Percentiles rank a stretch among this genome's conserved stretches.
Conservation (phyloP, 2,113 vertebrate species). For the Muntiacus muntjak region DNA sequence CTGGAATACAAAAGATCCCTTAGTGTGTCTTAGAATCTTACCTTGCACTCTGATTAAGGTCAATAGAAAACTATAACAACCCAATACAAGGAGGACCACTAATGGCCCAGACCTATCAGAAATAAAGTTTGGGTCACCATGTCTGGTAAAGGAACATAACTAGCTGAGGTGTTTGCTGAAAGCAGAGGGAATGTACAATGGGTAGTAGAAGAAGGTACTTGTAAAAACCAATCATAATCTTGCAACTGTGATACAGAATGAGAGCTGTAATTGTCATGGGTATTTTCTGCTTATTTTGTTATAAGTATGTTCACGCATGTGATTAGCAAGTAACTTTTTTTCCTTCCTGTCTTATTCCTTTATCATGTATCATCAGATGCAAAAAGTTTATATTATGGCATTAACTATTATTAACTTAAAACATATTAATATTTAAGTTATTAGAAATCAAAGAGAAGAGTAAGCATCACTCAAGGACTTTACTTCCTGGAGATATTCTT, state of each 20-base stretch:
- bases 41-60: background rate
- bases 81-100: background rate
- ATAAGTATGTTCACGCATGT: background rate
- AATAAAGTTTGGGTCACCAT: background rate
- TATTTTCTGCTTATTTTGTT: background rate
- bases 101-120: background rate
- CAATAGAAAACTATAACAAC: background rate
- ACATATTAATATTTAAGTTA: background rate
- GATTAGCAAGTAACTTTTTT: background rate
- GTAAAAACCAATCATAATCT: background rate
- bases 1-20: background rate
- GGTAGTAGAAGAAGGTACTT: background rate
- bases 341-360: background rate
- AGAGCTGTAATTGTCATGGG: background rate
- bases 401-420: background rate
- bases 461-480: background rate
- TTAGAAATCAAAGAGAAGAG: background rate
- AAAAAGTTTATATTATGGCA: background rate
- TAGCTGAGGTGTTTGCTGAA: background rate
- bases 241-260: background rate
- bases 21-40: background rate
- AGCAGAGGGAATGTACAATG: background rate
- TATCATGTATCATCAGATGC: background rate
- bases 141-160: background rate
- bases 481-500: background rate